A percentile compares a stretch with the other conserved stretches of the same genome.
Evolutionary conservation across 2,888 invertebrate genomes (phyloP).

Genomic region (Dermolepida albohirtum): DNA sequence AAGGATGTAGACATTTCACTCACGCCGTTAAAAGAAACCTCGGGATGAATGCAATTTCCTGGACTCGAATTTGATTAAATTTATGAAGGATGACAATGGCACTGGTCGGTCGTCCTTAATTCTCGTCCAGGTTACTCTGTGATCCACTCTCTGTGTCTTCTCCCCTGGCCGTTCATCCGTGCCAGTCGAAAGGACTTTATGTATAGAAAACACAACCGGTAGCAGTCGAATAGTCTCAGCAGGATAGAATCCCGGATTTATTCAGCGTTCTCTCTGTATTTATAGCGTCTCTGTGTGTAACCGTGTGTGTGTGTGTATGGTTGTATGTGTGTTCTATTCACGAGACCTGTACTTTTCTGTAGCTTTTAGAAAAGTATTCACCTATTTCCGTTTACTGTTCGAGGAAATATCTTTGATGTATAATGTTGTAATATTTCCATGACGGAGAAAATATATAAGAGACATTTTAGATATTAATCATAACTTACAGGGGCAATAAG

Average conservation of each 20-base stretch:
- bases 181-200: slow-evolving; percentile 49
- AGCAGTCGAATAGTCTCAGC: slow-evolving; percentile 46
- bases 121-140: slow-evolving; percentile 50
- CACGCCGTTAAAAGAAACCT: slow-evolving; percentile 22
- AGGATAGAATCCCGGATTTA: slow-evolving; percentile 43
- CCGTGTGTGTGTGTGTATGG: slow-evolving; percentile 8
- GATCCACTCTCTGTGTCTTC: slow-evolving; percentile 49
- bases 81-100: slow-evolving; percentile 56
- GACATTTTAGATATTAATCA: too few species aligned
- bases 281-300: slow-evolving; percentile 2
- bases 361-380: slow-evolving; percentile 10
- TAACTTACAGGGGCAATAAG: too few species aligned
- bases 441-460: neutral
- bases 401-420: slow-evolving; percentile 29
- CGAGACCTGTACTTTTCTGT: slow-evolving; percentile 12
- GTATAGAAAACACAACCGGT: slow-evolving; percentile 43
- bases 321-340: slow-evolving; percentile 21
- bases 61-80: slow-evolving; percentile 54
- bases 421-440: slow-evolving; percentile 15
- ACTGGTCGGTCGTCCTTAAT: slow-evolving; percentile 52
- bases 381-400: slow-evolving; percentile 6
- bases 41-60: slow-evolving; percentile 53
- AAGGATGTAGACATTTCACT: neutral
- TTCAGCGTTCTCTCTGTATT: slow-evolving; percentile 21
- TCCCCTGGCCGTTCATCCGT: too few species aligned